phyloP scores from a whole-genome alignment of 2,113 vertebrate genomes.

The Piprites chloris region DNA sequence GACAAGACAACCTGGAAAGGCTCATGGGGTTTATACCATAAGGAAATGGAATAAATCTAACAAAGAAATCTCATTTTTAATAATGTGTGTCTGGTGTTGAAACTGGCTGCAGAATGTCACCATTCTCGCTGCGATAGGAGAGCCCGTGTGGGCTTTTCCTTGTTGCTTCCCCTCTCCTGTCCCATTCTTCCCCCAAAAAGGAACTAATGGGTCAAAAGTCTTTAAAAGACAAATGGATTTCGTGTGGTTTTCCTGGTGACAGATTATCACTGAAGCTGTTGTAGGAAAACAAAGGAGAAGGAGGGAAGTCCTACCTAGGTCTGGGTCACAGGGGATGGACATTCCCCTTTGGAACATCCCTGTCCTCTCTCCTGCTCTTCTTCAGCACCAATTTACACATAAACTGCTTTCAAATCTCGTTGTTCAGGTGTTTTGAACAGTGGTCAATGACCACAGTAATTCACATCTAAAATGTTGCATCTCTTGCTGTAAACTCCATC shows the following conservation, averaged over 20 bases:
- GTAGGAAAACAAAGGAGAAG: background rate
- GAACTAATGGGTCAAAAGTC: background rate
- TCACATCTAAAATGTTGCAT: background rate
- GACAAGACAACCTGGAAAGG: background rate
- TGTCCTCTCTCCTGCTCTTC: background rate
- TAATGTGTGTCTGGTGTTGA: background rate
- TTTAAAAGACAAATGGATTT: background rate
- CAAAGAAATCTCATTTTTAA: background rate
- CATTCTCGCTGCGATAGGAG: background rate
- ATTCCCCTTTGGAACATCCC: background rate
- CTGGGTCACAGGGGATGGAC: background rate
- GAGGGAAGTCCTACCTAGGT: background rate
- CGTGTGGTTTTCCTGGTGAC: background rate
- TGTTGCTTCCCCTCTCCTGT: background rate
- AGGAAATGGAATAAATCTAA: background rate
- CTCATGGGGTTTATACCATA: background rate
- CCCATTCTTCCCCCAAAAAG: accelerated
- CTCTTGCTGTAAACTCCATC: background rate
- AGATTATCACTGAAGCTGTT: background rate
- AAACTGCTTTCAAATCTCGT: background rate
- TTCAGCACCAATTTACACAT: background rate
- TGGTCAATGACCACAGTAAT: background rate
- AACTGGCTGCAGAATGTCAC: background rate
- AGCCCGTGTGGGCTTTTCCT: background rate
- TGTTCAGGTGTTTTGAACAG: background rate